Evolutionary conservation across 1,140 invertebrate species (phyloP).

Genomic region (Periplaneta americana): DNA sequence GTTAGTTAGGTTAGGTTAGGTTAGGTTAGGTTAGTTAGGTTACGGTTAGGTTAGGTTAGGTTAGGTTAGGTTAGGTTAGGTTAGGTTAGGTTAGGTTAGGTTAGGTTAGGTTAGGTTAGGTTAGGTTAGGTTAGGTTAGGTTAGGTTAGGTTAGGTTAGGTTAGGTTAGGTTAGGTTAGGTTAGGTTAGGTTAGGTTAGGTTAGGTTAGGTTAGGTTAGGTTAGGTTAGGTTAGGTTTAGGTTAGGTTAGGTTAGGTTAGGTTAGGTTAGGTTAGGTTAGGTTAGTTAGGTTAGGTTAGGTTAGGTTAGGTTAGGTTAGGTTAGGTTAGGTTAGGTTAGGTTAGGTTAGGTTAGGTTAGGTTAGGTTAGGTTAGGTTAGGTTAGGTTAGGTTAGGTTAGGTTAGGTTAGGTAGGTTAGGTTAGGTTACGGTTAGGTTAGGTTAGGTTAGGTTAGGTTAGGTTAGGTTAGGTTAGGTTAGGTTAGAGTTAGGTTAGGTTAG

Average conservation of each 20-base stretch:
- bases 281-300: constrained; percentile 24
- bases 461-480: constrained; percentile 19
- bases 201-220: constrained; percentile 25
- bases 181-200: constrained; percentile 24
- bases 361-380: constrained; percentile 6
- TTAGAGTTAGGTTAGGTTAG: constrained; percentile 23
- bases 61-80: background rate
- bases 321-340: constrained; percentile 26
- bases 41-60: constrained; percentile 22
- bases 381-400: constrained; percentile 18
- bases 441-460: constrained; percentile 18
- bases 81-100: too few species aligned
- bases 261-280: constrained; percentile 22
- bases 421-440: constrained; percentile 2
- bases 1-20: constrained; percentile 6
- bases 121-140: constrained; percentile 10
- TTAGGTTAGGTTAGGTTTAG: constrained; percentile 26
- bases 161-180: constrained; percentile 27
- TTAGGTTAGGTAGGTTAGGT: background rate
- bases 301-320: constrained; percentile 24
- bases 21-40: constrained; percentile 8
- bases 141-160: constrained; percentile 15
- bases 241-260: constrained; percentile 17
- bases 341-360: constrained; percentile 21
- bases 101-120: too few species aligned